Base-by-base conservation (phyloP, 2,113 vertebrate genomes). In the Ageneiosus marmoratus region DNA sequence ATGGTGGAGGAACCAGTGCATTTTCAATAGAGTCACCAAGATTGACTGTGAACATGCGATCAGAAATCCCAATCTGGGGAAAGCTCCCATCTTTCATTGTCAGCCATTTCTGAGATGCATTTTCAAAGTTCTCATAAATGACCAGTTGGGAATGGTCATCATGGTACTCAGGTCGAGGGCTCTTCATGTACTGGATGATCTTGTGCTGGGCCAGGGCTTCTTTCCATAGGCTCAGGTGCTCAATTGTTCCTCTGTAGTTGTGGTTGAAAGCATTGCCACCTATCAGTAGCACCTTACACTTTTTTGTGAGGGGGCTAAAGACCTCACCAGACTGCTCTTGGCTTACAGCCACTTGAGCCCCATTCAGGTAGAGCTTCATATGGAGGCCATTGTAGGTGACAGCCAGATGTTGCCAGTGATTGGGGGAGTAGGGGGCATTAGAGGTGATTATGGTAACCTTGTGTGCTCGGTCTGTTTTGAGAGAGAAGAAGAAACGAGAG, bases 381-480 rank as follows among this genome's bases (percentile, higher is more conserved):
- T 95, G 92, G 72, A 90, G 89, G 69, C 97, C 97, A 0, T 97
- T 94, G 0, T 99, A 99, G 1, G 96, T 98, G 91, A 95, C 92
- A 29, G 97, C 95, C 50, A 99, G 93, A 76, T 98, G 93, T 0
- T 93, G 94, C 98, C 98, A 99, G 67, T 97, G 96, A 89, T 96
- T 96, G 41, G 97, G 96, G 85, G 94, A 89, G 91, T 99, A 99
- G 91, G 93, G 96, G 81, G 92, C 91, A 37, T 97, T 97, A 88
- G 97, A 95, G 85, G 93, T 93, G 83, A 99, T 95, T 87, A 95
- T 95, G 89, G 98, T 98, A 84, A 94, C 93, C 92, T 98, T 97
- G 89, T 97, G 96, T 83, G 98, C 98, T 83, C 98, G 95, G 90
- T 99, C 98, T 1, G 98, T 99, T 94, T 97, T 99, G 84, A 99